Base-by-base conservation (phyloP, 2,113 vertebrate genomes). In the Pogona vitticeps region DNA sequence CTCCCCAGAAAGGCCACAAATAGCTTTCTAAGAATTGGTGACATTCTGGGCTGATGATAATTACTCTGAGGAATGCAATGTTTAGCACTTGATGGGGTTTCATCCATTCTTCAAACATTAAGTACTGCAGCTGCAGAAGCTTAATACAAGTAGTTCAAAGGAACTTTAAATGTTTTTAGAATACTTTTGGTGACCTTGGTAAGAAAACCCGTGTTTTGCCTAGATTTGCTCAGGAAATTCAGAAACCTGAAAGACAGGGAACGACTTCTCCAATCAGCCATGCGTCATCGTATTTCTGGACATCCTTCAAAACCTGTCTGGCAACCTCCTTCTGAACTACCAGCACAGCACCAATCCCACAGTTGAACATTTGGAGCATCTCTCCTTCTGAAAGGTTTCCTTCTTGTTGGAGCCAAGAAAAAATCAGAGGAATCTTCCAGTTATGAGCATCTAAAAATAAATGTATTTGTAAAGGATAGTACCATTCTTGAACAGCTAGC, bases 341-440 rank as follows among this genome's bases (percentile, higher is more conserved):
- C 88, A 98, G 87, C 56, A 98, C 96, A 0, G 96, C 97, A 3
- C 98, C 98, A 0, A 98, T 93, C 17, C 98, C 98, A n/a, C 97
- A 98, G 93, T 98, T 98, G 86, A 98, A 98, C 0, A 93, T 97
- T 73, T 96, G 95, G 76, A 91, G 92, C 98, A 98, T 97, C 93
- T 98, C 98, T 80, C 96, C 94, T 86, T 97, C 97, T 6, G 96
- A 97, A 58, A 98, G 95, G 15, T 86, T 91, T 1, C 98, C 98
- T 52, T 97, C 97, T 83, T 86, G 93, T 73, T 97, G 96, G 20
- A 98, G 95, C 98, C 98, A 98, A 67, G 97, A 96, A 72, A 98
- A 98, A 76, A 98, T 97, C 0, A 96, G 89, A 0, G 98, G 98
- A 86, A 98, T 95, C 91, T 91, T 96, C 98, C 98, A 98, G 0